These are phyloP conservation scores for Chlorops oryzae DNA, from an alignment of 1,140 invertebrate species.

Conservation along the genomic window DNA sequence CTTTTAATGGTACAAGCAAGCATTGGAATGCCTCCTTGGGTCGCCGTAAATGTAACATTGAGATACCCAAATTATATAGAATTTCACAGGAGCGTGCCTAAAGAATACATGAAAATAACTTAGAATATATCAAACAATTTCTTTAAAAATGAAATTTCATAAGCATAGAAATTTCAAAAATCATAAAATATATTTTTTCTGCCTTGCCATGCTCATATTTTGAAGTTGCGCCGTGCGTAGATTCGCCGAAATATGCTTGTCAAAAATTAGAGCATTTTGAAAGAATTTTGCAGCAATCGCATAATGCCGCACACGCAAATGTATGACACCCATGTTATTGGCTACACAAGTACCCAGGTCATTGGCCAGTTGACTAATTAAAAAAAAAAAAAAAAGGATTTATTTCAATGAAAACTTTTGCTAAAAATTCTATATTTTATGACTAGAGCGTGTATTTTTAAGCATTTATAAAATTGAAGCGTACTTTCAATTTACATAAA, in stretches of 20 bases:
- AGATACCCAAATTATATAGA: constrained; percentile 86
- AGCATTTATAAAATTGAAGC: no score
- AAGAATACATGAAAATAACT: no score
- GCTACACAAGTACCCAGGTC: constrained; percentile 67
- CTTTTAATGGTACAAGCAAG: constrained; percentile 78
- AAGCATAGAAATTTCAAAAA: no score
- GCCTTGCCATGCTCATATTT: constrained; percentile 33
- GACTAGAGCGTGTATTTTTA: no score
- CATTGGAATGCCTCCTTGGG: constrained; percentile 83
- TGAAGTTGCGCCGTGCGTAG: constrained; percentile 33
- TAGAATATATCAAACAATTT: no score
- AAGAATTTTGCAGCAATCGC: constrained; percentile 81
- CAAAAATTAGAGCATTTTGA: constrained; percentile 75
- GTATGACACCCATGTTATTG: constrained; percentile 85
- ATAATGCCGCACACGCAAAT: constrained; percentile 80
- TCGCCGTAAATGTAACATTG: constrained; percentile 73
- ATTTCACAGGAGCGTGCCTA: constrained; percentile 73
- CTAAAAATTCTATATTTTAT: no score
- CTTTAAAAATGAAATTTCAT: no score
- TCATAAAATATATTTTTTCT: no score
- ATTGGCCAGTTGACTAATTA: no score
- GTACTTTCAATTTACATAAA: no score
- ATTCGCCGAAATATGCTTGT: constrained; percentile 57
- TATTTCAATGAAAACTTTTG: no score
- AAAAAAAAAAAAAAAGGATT: no score